Evolutionary conservation across 2,888 invertebrate species (phyloP), one percentile per base, ranked within the genome.

Genomic region (Mylabris sibirica): DNA sequence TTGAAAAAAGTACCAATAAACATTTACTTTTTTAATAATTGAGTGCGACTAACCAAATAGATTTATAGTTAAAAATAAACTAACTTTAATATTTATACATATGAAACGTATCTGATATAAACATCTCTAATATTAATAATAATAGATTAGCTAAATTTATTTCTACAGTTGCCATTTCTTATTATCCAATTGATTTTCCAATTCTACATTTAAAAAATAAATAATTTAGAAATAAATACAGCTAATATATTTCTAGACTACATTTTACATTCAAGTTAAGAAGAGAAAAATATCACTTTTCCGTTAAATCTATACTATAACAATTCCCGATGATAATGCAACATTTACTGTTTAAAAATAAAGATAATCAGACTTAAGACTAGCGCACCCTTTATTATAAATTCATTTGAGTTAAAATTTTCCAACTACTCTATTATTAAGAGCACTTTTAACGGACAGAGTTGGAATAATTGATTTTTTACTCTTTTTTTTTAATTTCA

Each of bases 361-460:
- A 8, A 34, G 26, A 64, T 17, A 64, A 75, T 73, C 73, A 78
- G 76, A 68, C 65, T 70, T 68, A 70, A 41, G 70, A 78, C 80
- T 80, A 80, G 79, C 74, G 75, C 77, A 78, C 77, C 76, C 77
- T 76, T n/a, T 74, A 20, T 9, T 53, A 76, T 74, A 75, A 76
- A 73, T 76, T 75, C 70, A 69, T 73, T 67, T 71, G 68, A 73
- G 69, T 49, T 20, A 20, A 72, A 70, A 71, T 76, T 74, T 74
- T 77, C 74, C 76, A 78, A 76, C 81, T 81, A 81, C 80, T 82
- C 81, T 83, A 82, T 77, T 83, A 84, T 77, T 83, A 84, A 84
- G 84, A 84, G 84, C 84, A 84, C 84, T 84, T 83, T 79, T 76
- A 77, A 78, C 81, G 83, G 83, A 83, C 83, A 82, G 82, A 82